These are phyloP conservation scores for Tanypteryx hageni DNA, from an alignment of 2,888 invertebrate genomes.

Conservation along the genomic window DNA sequence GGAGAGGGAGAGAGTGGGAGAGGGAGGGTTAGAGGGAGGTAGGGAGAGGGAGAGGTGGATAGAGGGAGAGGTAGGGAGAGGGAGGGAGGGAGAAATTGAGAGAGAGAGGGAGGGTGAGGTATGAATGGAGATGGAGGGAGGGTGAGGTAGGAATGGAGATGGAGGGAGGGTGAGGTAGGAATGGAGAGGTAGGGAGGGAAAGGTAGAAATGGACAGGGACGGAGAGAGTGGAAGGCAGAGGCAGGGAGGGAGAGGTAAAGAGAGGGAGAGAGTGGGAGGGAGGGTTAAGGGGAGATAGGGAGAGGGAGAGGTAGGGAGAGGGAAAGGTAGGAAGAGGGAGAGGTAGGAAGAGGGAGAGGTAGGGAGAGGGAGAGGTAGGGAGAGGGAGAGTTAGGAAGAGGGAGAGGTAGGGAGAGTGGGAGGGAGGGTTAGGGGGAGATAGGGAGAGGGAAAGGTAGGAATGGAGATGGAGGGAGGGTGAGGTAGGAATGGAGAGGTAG, in stretches of 20 bases:
- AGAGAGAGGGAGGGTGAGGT: not conserved
- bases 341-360: not conserved
- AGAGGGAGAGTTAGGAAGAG: not conserved
- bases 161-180: not conserved
- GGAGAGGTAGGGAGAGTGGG: not conserved
- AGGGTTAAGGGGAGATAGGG: not conserved
- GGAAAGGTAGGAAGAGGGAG: not conserved
- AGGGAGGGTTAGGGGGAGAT: no score
- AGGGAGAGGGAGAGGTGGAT: not conserved
- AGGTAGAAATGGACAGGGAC: not conserved
- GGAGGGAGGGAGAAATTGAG: not conserved
- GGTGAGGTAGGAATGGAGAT: not conserved
- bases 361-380: not conserved
- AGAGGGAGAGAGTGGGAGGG: not conserved
- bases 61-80: not conserved
- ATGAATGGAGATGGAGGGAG: not conserved
- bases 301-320: not conserved
- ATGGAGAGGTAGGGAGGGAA: not conserved
- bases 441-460: not conserved
- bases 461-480: not conserved
- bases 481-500: not conserved
- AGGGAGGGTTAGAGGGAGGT: not conserved
- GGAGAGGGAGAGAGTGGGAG: not conserved
- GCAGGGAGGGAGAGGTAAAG: not conserved
- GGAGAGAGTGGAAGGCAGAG: not conserved